Conservation (phyloP, 2,888 invertebrate genomes). For the Onthophagus sagittarius region DNA sequence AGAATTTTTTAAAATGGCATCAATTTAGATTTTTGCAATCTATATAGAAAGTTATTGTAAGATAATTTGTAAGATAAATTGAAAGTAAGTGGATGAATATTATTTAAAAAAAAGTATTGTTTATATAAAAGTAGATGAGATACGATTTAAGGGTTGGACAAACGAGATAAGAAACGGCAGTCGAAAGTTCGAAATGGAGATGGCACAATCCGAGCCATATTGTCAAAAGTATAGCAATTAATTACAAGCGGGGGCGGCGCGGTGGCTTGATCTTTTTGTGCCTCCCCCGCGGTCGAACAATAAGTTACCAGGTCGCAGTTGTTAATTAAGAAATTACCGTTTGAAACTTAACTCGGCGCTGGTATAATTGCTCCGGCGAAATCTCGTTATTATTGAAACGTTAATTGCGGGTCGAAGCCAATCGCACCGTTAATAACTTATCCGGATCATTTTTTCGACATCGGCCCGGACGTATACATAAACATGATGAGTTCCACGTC, state of each 20-base stretch:
- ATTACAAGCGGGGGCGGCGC: slow-evolving; percentile 34
- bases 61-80: too few species aligned
- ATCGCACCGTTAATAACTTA: not conserved
- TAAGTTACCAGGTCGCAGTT: slow-evolving; percentile 47
- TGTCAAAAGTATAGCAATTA: slow-evolving; percentile 47
- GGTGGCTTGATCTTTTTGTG: slow-evolving; percentile 32
- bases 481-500: slow-evolving; percentile 36
- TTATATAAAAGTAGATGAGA: not conserved
- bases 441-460: not conserved
- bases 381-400: not conserved
- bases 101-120: not conserved
- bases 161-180: not conserved
- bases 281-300: slow-evolving; percentile 36
- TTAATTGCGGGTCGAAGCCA: not conserved
- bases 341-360: slow-evolving; percentile 19
- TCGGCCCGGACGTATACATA: slow-evolving; percentile 14
- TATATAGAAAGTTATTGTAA: too few species aligned
- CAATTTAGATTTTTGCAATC: too few species aligned
- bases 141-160: not conserved
- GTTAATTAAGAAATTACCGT: slow-evolving; percentile 49
- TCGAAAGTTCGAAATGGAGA: not conserved
- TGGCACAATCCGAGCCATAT: slow-evolving; percentile 32
- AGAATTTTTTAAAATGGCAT: too few species aligned
- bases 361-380: not conserved
- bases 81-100: too few species aligned